phyloP scores from a whole-genome alignment of 1,140 invertebrate genomes.

The Paraescarpia echinospica region DNA sequence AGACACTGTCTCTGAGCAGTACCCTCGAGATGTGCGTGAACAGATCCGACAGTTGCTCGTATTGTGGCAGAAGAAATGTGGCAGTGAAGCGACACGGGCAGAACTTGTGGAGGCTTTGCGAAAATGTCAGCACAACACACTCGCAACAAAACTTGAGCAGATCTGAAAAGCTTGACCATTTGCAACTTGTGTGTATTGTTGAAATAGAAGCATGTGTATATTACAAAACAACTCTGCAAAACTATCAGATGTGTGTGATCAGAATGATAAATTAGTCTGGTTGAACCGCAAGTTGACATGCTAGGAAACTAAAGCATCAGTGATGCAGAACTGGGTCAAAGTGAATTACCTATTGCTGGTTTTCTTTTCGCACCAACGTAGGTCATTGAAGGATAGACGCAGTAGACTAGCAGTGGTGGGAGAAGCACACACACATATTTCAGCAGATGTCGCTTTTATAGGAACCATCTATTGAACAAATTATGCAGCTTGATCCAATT shows the following conservation, averaged over 20 bases:
- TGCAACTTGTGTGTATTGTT: neutral
- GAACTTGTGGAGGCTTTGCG: slow-evolving; percentile 33
- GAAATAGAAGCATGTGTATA: neutral
- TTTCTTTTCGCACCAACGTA: no score
- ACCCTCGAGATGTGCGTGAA: slow-evolving; percentile 37
- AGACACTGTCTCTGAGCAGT: slow-evolving; percentile 33
- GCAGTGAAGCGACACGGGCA: slow-evolving; percentile 29
- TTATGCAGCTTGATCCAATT: no score
- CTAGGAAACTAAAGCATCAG: no score
- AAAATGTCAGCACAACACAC: slow-evolving; percentile 36
- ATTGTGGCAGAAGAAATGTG: slow-evolving; percentile 33
- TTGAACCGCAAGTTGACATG: no score
- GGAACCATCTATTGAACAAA: no score
- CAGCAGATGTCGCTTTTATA: no score
- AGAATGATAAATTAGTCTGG: no score
- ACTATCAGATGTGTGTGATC: neutral
- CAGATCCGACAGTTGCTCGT: slow-evolving; percentile 39
- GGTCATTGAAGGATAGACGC: no score
- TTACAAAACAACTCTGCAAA: neutral
- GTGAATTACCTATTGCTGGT: no score
- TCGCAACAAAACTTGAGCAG: slow-evolving; percentile 22
- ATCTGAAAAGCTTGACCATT: neutral
- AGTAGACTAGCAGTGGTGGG: no score
- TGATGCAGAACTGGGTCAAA: no score
- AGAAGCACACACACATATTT: no score